Base-by-base conservation (phyloP, 2,888 invertebrate species). In the Caenorhabditis sulstoni region DNA sequence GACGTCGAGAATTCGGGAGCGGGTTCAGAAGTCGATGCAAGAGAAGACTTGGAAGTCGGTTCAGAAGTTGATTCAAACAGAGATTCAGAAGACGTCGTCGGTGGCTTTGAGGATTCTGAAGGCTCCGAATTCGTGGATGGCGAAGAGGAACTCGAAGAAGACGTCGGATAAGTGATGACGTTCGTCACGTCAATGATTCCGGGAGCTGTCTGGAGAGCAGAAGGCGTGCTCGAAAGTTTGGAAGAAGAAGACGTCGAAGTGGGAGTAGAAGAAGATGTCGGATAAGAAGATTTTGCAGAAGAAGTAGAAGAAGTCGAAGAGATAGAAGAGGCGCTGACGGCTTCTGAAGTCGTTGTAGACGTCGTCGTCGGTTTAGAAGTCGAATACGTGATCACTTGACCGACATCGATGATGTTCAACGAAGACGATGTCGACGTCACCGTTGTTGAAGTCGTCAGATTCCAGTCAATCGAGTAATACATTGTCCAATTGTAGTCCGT, bases 31-130 rank as follows among this genome's bases (percentile, higher is more conserved):
- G 62, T 20, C 29, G 29, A 29, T 29, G 3, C 29, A 29, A 7
- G 7, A n/a, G n/a, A n/a, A n/a, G n/a, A n/a, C n/a, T 22, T 14
- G 0, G 52, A 35, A 20, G 62, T n/a, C 41, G 49, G 35, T 35
- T 11, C 23, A 1, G 52, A 35, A 20, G 62, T 20, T 7, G 29
- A 29, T 29, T 29, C 29, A 29, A 7, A 29, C n/a, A n/a, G n/a
- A n/a, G n/a, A n/a, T n/a, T 22, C 23, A 2, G 52, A 35, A 20
- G 62, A 12, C 18, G 62, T 62, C 35, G 16, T 58, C 1, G 39
- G 8, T 5, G 39, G 39, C 20, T 3, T 41, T 14, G 41, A 41
- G 2, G 41, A 14, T 3, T n/a, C n/a, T n/a, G n/a, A n/a, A n/a
- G n/a, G n/a, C n/a, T n/a, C n/a, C n/a, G n/a, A n/a, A n/a, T n/a